Evolutionary conservation across 2,888 invertebrate genomes (phyloP).

Genomic region (Acronicta aceris): DNA sequence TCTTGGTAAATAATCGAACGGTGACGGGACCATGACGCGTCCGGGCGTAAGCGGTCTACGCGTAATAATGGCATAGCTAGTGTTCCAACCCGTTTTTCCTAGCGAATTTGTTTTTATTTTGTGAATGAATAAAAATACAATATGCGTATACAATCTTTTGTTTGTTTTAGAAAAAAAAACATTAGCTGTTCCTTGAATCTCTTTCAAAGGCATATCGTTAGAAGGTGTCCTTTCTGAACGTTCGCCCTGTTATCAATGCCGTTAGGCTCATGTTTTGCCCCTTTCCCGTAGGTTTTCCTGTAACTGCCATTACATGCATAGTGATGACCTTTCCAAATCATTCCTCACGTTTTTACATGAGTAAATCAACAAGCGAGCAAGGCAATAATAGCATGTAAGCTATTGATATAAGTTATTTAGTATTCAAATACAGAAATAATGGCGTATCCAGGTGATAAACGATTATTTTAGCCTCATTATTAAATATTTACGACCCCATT

Average conservation of each 20-base stretch:
- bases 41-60: constrained; percentile 4
- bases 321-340: neutral
- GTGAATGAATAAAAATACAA: neutral
- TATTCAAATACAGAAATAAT: no score
- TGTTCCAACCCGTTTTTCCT: constrained; percentile 11
- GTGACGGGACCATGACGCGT: constrained; percentile 63
- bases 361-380: constrained; percentile 6
- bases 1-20: constrained; percentile 74
- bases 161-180: no score
- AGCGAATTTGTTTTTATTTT: constrained; percentile 32
- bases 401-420: no score
- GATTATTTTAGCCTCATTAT: constrained; percentile 3
- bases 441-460: no score
- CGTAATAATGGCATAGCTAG: constrained; percentile 3
- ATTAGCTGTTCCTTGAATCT: no score
- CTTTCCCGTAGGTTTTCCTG: no score
- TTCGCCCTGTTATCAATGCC: no score
- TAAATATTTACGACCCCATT: constrained; percentile 4
- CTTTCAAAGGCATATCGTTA: neutral
- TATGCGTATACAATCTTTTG: no score
- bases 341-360: constrained; percentile 6
- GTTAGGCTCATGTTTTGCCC: no score
- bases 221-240: neutral
- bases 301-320: neutral
- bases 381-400: no score